phyloP scores from a whole-genome alignment of 2,113 vertebrate genomes.

The Saiga tatarica region DNA sequence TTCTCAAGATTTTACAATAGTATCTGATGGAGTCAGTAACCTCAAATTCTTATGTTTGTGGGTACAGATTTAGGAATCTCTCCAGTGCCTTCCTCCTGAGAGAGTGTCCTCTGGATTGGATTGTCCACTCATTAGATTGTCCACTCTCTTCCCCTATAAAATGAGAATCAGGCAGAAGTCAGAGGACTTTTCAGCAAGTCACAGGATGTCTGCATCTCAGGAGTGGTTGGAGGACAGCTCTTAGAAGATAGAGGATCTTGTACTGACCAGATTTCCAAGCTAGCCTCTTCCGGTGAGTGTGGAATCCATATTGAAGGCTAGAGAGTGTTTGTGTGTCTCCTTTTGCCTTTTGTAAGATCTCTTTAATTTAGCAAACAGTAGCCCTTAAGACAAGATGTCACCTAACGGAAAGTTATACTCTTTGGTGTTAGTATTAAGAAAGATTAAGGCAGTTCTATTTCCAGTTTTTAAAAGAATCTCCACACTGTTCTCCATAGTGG shows the following conservation, averaged over 20 bases:
- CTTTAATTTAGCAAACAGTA: background rate
- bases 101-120: background rate
- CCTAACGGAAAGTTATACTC: background rate
- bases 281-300: background rate
- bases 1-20: background rate
- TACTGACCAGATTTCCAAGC: rapidly evolving
- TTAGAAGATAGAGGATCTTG: background rate
- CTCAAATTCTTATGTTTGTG: background rate
- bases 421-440: background rate
- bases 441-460: too few relatives aligned
- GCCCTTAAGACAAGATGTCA: background rate
- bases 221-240: background rate
- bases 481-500: too few relatives aligned
- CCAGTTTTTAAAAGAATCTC: too few relatives aligned
- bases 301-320: background rate
- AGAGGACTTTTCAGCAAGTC: background rate
- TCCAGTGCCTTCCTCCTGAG: background rate
- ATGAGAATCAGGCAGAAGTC: background rate
- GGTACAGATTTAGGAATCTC: background rate
- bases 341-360: background rate
- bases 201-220: background rate
- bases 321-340: background rate
- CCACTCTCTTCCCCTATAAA: background rate
- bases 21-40: background rate
- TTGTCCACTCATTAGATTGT: background rate